Evolutionary conservation across 2,113 vertebrate species (phyloP), one percentile per base, ranked within the genome.

Genomic region (Anoplopoma fimbria): DNA sequence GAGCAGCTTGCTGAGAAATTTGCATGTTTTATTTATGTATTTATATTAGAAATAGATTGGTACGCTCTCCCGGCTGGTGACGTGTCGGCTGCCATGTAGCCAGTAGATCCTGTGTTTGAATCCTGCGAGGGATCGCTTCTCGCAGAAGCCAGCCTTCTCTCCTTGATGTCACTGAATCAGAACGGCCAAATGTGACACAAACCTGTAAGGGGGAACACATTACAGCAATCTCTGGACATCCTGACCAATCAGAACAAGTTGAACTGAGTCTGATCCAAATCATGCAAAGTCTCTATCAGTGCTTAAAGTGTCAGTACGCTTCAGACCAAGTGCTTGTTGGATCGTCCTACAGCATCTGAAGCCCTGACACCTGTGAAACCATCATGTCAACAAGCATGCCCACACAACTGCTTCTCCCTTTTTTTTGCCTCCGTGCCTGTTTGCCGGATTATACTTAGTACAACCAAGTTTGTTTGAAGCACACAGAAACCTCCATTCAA

Each of bases 1-100:
- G 61, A 79, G 70, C 51, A 72, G 57, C 72, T 70, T 72, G 77
- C 76, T 71, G 80, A 67, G 65, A 53, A 73, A 89, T 86, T 82
- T 82, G 62, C 81, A 89, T 90, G 72, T 82, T 83, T 88, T 88
- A 79, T 88, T 84, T 86, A 78, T 85, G 85, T 69, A 42, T 69
- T 86, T 86, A 85, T 71, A 89, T 86, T 81, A 88, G 71, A 91
- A 77, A 72, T 49, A 75, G n/a, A 82, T 58, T 63, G 77, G 38
- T 61, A 27, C 27, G 72, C 57, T 64, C 49, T 78, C 45, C 65
- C 1, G 0, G 34, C 15, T 51, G 33, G 62, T 38, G 67, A 34
- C 31, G 68, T 45, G 25, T 63, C 65, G 31, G 77, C 70, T 79
- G 19, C 33, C 45, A 47, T 55, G 29, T 40, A 68, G 38, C 27